phyloP scores from a whole-genome alignment of 2,797 vertebrate genomes.

The Hoplostethus mediterraneus region DNA sequence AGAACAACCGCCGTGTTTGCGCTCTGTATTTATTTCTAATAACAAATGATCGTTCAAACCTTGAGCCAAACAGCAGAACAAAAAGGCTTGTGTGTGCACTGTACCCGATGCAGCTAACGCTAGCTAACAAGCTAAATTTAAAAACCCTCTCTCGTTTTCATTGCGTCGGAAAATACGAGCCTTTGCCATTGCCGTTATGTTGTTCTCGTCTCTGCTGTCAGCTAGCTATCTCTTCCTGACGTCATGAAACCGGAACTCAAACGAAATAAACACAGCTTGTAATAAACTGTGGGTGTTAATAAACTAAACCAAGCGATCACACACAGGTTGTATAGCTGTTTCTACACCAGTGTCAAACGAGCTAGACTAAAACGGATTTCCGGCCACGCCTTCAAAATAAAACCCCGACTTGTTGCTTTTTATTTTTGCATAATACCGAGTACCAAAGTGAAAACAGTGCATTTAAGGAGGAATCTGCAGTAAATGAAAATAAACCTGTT shows the following conservation, averaged over 20 bases:
- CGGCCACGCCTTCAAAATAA: too few species aligned
- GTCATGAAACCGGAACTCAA: constrained; percentile 6
- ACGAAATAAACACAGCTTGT: constrained; percentile 34
- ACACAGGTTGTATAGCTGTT: too few species aligned
- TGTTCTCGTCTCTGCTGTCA: neutral
- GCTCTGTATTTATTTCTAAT: constrained; percentile 1
- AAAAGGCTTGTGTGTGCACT: constrained; percentile 53
- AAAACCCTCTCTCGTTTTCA: constrained; percentile 42
- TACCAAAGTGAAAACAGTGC: too few species aligned
- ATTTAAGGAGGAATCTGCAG: too few species aligned
- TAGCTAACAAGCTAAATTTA: constrained; percentile 72
- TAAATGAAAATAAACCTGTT: too few species aligned
- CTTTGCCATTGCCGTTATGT: constrained; percentile 12
- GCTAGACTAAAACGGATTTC: too few species aligned
- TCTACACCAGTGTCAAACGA: too few species aligned
- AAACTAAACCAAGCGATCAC: too few species aligned
- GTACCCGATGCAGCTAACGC: constrained; percentile 51
- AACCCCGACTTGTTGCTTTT: too few species aligned
- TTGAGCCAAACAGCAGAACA: constrained; percentile 39
- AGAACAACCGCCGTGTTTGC: constrained; percentile 16
- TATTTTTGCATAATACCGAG: too few species aligned
- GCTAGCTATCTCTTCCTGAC: neutral
- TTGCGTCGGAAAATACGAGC: constrained; percentile 14
- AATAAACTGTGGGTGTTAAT: constrained; percentile 23
- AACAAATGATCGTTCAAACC: constrained; percentile 53